These are phyloP conservation scores for Hoplias malabaricus DNA, from an alignment of 2,113 vertebrate species.

Conservation along the genomic window DNA sequence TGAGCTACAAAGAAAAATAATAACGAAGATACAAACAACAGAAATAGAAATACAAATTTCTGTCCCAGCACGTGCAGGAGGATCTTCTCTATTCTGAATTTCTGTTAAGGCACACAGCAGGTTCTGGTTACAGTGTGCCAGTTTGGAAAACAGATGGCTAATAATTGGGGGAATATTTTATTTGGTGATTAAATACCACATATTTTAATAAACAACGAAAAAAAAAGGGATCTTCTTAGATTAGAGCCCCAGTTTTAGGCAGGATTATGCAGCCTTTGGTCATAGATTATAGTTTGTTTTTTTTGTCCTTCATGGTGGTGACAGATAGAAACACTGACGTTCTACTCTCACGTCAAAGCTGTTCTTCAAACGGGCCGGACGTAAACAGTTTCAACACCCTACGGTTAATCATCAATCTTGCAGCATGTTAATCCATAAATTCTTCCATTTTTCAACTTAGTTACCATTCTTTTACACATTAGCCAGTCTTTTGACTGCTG, in stretches of 20 bases:
- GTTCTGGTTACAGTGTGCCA: neutral
- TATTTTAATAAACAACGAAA: neutral
- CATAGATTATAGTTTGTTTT: neutral
- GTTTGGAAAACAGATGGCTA: neutral
- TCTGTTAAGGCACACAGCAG: conserved; percentile 10
- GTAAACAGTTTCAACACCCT: conserved; percentile 8
- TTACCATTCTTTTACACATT: conserved; percentile 14
- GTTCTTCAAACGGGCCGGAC: neutral
- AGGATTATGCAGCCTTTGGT: neutral
- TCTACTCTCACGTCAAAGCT: neutral
- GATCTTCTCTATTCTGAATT: neutral
- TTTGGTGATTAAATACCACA: neutral
- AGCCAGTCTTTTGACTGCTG: neutral
- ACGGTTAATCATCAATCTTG: conserved; percentile 30
- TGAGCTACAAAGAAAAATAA: no score
- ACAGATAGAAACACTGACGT: conserved; percentile 9
- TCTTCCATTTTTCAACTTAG: neutral
- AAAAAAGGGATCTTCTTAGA: neutral
- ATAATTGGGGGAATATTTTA: neutral
- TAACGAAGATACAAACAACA: no score
- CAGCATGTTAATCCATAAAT: neutral
- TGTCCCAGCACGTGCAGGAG: conserved; percentile 5
- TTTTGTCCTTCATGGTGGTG: conserved; percentile 15
- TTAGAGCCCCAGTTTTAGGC: neutral
- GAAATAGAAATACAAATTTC: no score